phyloP scores from a whole-genome alignment of 1,140 invertebrate genomes.

The Venustaconcha ellipsiformis region DNA sequence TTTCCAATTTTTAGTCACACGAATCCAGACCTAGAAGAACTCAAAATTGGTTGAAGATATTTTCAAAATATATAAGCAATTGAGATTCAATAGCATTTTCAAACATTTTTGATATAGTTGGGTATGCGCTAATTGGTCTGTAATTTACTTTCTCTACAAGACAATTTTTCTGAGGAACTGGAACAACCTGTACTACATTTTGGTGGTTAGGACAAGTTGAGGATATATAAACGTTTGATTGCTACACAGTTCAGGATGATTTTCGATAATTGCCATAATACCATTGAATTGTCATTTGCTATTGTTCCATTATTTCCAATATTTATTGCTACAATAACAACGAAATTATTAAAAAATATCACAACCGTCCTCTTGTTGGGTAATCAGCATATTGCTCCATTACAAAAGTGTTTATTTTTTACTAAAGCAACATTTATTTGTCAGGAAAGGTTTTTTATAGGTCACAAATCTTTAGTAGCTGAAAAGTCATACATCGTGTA shows the following conservation, averaged over 20 bases:
- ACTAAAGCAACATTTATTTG: neutral
- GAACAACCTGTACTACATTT: conserved; percentile 6
- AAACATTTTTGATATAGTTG: neutral
- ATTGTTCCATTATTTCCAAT: neutral
- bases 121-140: neutral
- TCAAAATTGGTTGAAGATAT: conserved; percentile 8
- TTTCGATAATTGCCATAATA: neutral
- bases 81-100: neutral
- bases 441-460: conserved; percentile 5
- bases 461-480: no score
- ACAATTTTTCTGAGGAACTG: neutral
- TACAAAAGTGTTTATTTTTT: neutral
- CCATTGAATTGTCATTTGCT: neutral
- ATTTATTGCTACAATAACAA: conserved; percentile 1
- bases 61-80: neutral
- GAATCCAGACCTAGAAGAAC: conserved; percentile 11
- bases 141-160: conserved; percentile 9
- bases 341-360: neutral
- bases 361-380: neutral
- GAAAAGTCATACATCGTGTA: no score
- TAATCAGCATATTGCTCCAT: no score
- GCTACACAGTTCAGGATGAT: no score
- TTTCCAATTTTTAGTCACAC: conserved; percentile 12
- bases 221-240: no score
- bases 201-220: conserved; percentile 5